phyloP scores from a whole-genome alignment of 2,888 invertebrate genomes.

The Sphaerophoria taeniata region DNA sequence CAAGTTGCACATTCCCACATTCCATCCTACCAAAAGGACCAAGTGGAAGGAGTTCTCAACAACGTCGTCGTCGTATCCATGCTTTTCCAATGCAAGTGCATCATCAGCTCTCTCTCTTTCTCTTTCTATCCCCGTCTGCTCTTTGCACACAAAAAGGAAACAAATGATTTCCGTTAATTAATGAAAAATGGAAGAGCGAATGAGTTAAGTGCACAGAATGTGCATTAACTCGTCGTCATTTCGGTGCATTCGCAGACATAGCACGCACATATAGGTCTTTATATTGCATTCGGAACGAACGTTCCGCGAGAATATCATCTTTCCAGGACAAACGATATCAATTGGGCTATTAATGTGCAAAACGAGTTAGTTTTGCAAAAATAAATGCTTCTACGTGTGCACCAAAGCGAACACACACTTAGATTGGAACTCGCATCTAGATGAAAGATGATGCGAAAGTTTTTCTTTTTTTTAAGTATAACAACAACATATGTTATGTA shows the following conservation, averaged over 20 bases:
- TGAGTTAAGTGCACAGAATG: conserved; percentile 35
- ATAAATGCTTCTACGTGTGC: conserved; percentile 50
- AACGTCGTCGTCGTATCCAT: too few relatives aligned
- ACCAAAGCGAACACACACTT: background rate
- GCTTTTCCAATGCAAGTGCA: too few relatives aligned
- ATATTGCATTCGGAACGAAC: background rate
- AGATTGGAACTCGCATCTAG: background rate
- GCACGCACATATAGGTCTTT: background rate
- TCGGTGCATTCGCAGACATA: background rate
- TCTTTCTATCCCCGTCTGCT: too few relatives aligned
- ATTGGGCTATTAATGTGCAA: conserved; percentile 28
- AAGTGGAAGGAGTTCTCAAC: background rate
- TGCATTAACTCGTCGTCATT: conserved; percentile 38
- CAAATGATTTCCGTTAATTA: conserved; percentile 58
- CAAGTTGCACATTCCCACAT: conserved; percentile 39
- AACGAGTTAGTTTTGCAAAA: conserved; percentile 19
- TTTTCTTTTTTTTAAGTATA: too few relatives aligned
- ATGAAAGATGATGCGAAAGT: conserved; percentile 25
- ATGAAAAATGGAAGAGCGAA: conserved; percentile 34
- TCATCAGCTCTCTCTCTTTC: too few relatives aligned
- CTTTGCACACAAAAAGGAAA: conserved; percentile 25
- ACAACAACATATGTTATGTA: conserved; percentile 27
- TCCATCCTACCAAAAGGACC: background rate
- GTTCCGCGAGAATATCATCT: too few relatives aligned
- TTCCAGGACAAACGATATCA: conserved; percentile 19